Evolutionary conservation across 2,888 invertebrate species (phyloP).

Genomic region (Hypena proboscidalis): DNA sequence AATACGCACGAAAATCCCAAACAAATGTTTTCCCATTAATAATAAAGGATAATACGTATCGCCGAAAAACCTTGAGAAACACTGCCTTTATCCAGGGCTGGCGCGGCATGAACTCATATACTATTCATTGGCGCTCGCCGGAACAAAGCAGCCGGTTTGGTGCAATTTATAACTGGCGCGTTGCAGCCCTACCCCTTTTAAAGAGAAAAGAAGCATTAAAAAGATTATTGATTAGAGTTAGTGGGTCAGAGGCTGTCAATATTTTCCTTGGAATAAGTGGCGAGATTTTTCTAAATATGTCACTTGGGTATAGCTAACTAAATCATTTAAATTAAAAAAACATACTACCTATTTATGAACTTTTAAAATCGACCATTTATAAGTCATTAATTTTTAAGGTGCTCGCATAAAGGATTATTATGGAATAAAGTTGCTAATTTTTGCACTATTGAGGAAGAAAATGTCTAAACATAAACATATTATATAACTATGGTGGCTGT

Average conservation of each 20-base stretch:
- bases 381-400: too few species aligned
- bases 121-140: conserved; percentile 40
- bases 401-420: too few species aligned
- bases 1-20: conserved; percentile 7
- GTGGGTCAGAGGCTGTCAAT: conserved; percentile 5
- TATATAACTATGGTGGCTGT: too few species aligned
- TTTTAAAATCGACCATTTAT: too few species aligned
- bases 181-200: conserved; percentile 22
- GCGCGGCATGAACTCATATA: conserved; percentile 36
- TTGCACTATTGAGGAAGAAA: too few species aligned
- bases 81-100: conserved; percentile 17
- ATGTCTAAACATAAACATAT: too few species aligned
- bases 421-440: too few species aligned
- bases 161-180: conserved; percentile 34
- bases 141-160: conserved; percentile 36
- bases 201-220: conserved; percentile 24
- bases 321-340: too few species aligned
- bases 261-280: neutral
- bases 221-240: conserved; percentile 31
- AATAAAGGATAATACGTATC: conserved; percentile 31
- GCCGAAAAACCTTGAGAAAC: conserved; percentile 31
- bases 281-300: too few species aligned
- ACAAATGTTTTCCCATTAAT: conserved; percentile 28
- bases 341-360: too few species aligned
- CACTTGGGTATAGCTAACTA: too few species aligned